Evolutionary conservation across 1,140 invertebrate genomes (phyloP), one percentile per base, ranked within the genome.

Genomic region (Watersipora subatra): DNA sequence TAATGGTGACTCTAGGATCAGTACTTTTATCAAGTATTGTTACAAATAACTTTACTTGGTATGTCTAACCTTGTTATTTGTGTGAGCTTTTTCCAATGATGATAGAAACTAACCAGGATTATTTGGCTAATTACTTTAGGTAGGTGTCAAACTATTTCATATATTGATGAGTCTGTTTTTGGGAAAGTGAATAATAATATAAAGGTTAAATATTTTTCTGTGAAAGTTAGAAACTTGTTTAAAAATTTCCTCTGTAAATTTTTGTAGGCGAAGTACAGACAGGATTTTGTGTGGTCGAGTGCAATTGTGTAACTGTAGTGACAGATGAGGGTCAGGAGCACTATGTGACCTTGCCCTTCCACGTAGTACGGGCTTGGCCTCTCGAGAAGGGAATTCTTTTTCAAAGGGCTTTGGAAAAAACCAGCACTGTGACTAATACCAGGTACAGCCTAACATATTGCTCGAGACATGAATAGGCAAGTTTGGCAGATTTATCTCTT

Each of bases 291-390:
- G 77, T 92, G 56, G 80, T 91, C 61, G 87, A 93, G 80, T 84
- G 84, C 57, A 86, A 86, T 68, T 87, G 87, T 69, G 80, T 94
- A 64, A 87, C 84, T 75, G 87, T 91, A 12, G 93, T 88, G 72
- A 86, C 88, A 2, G 84, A 85, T 59, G 84, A 87, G 71, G 91
- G 91, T 12, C 85, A 91, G 79, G 88, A 93, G 76, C 93, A 87
- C 73, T 82, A 88, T 26, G 85, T 88, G 12, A 86, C 87, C 71
- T 83, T 93, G 62, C 91, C 91, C 63, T 94, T 93, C 81, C 87
- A 89, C 81, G 88, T 93, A 69, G 78, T 79, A 58, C 78, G 78
- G 58, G 83, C 89, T 0, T 91, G 89, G 88, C 82, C 85, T 22
- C 89, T 86, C 64, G 87, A 86, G 71, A 89, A 86, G 79, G 89